A percentile compares a stretch with the other conserved stretches of the same genome.
These are phyloP conservation scores for Sycobia sp. DNA, from an alignment of 1,140 invertebrate species.

Conservation along the genomic window DNA sequence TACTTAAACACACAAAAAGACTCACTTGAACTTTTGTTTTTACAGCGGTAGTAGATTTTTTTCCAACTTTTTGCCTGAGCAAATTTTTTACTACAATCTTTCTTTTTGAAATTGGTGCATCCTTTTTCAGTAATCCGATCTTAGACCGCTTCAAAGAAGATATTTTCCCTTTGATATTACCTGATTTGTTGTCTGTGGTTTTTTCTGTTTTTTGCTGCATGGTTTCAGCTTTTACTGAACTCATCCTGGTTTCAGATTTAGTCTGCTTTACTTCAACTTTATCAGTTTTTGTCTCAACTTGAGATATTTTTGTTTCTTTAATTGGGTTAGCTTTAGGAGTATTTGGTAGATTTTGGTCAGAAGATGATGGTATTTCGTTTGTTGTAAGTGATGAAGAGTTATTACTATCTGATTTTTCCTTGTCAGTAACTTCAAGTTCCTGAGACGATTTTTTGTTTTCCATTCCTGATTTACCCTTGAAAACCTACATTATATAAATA, in stretches of 20 bases:
- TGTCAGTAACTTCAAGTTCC: conserved; percentile 38
- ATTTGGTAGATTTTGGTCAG: neutral
- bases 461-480: conserved; percentile 22
- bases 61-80: conserved; percentile 41
- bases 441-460: conserved; percentile 1
- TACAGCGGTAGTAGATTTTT: conserved; percentile 30
- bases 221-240: neutral
- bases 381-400: neutral
- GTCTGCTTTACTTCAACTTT: neutral
- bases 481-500: neutral
- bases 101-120: conserved; percentile 37
- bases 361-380: neutral
- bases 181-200: neutral
- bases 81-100: conserved; percentile 44
- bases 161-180: conserved; percentile 8
- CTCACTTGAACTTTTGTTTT: conserved; percentile 10
- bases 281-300: neutral
- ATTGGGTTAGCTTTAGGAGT: neutral
- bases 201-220: no score
- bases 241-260: neutral
- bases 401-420: conserved; percentile 37
- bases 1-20: no score
- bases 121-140: conserved; percentile 16
- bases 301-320: neutral
- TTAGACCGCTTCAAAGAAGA: neutral